These are phyloP conservation scores for Aegypius monachus DNA, from an alignment of 2,113 vertebrate genomes.

Conservation along the genomic window DNA sequence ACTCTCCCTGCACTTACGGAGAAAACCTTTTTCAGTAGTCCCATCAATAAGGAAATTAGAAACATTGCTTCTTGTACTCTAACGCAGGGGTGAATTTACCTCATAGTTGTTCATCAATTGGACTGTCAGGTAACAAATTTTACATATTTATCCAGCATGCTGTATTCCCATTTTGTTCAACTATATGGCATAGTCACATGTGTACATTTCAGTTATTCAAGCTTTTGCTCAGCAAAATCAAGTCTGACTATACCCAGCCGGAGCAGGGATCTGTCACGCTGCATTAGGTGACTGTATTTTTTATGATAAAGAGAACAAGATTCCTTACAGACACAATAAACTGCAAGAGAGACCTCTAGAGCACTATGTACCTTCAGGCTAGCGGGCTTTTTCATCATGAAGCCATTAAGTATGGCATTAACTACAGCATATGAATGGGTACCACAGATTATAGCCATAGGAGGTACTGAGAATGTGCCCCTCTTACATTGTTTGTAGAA, in stretches of 20 bases:
- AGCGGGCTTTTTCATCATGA: neutral
- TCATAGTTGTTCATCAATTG: neutral
- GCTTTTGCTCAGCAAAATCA: neutral
- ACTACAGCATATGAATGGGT: slow-evolving; percentile 12
- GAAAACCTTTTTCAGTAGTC: neutral
- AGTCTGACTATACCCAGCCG: neutral
- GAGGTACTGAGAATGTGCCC: neutral
- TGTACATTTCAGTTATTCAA: neutral
- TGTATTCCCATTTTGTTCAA: neutral
- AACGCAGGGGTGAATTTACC: neutral
- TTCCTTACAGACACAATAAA: slow-evolving; percentile 18
- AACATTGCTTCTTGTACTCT: neutral
- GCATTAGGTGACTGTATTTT: neutral
- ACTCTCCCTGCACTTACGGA: neutral
- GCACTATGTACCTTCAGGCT: slow-evolving; percentile 8
- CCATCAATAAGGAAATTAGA: neutral
- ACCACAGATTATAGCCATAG: slow-evolving; percentile 22
- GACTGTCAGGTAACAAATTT: neutral
- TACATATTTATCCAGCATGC: neutral
- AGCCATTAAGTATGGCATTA: slow-evolving; percentile 46
- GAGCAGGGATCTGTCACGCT: neutral
- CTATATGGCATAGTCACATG: neutral
- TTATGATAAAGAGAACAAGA: slow-evolving; percentile 4
- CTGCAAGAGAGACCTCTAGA: slow-evolving; percentile 35
- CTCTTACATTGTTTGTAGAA: neutral